Evolutionary conservation across 64 coral and sea anemone species (phyloP).

Genomic region (Montipora efflorescens): DNA sequence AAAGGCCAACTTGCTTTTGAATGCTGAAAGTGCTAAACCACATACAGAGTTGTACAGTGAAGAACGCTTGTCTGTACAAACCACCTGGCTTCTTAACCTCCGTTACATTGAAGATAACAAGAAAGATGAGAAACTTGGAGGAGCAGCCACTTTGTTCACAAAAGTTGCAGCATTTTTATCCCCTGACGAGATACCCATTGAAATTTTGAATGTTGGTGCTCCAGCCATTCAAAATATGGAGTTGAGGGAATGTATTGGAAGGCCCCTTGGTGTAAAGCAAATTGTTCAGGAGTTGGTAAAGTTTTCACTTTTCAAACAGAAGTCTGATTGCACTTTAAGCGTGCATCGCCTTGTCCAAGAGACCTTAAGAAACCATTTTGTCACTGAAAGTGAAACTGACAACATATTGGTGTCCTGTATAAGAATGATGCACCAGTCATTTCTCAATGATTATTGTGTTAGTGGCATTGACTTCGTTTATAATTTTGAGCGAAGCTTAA

Average conservation of each 20-base stretch:
- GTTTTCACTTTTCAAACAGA: constrained; percentile 60
- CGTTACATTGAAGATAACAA: constrained; percentile 8
- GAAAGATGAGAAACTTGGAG: not conserved
- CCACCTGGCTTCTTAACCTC: constrained; percentile 68
- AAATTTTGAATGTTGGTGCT: constrained; percentile 45
- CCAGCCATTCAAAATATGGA: constrained; percentile 11
- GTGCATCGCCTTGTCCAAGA: constrained; percentile 70
- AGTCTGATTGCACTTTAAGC: not conserved
- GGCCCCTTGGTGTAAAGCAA: not conserved
- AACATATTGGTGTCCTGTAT: constrained; percentile 19
- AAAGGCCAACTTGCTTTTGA: not conserved
- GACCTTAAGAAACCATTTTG: constrained; percentile 6
- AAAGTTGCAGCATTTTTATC: constrained; percentile 62
- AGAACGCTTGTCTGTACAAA: constrained; percentile 56
- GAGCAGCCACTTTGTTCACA: constrained; percentile 19
- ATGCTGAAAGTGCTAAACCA: constrained; percentile 1
- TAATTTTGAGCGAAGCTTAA: too few relatives aligned
- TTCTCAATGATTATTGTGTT: not conserved
- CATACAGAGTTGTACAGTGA: not conserved
- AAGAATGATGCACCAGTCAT: constrained; percentile 51
- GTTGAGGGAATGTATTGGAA: not conserved
- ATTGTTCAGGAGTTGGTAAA: constrained; percentile 26
- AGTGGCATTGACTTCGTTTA: not conserved
- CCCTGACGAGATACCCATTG: constrained; percentile 49
- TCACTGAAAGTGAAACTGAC: not conserved